phyloP scores from a whole-genome alignment of 1,140 invertebrate genomes.

The Drosophila erecta region DNA sequence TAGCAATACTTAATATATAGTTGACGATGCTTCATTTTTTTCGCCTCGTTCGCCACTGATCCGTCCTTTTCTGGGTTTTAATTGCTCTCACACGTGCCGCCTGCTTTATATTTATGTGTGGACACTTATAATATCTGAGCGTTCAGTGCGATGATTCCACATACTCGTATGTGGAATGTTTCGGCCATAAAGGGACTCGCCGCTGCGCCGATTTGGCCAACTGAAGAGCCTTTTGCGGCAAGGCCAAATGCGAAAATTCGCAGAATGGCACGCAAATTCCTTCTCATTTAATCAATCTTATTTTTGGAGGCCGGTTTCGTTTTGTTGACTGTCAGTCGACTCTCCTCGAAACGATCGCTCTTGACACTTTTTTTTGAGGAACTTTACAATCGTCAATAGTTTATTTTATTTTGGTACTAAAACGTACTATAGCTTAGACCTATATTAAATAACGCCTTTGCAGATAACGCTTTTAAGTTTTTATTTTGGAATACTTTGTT shows the following conservation, averaged over 20 bases:
- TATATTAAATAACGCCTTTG: too few species aligned
- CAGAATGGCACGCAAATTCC: background rate
- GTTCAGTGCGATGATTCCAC: slow-evolving; percentile 67
- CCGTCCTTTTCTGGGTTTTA: slow-evolving; percentile 39
- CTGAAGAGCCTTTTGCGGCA: background rate
- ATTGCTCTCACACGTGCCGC: slow-evolving; percentile 76
- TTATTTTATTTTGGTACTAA: background rate
- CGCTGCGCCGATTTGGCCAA: slow-evolving; percentile 9
- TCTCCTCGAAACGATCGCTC: too few species aligned
- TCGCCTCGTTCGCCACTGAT: background rate
- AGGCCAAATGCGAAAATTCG: background rate
- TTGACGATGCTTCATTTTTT: slow-evolving; percentile 20
- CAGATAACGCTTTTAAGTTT: too few species aligned
- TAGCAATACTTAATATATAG: slow-evolving; percentile 79
- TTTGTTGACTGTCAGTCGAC: background rate
- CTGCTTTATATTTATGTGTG: slow-evolving; percentile 10
- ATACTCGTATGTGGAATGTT: slow-evolving; percentile 62
- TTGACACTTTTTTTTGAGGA: slow-evolving; percentile 1
- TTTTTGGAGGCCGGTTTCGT: too few species aligned
- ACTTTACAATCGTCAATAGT: slow-evolving; percentile 13
- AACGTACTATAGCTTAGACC: background rate
- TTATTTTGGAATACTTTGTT: too few species aligned
- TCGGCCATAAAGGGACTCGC: slow-evolving; percentile 71
- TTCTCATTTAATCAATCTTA: background rate
- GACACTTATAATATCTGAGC: too few species aligned